Base-by-base conservation (phyloP, 1,140 invertebrate species). In the Cherax destructor region DNA sequence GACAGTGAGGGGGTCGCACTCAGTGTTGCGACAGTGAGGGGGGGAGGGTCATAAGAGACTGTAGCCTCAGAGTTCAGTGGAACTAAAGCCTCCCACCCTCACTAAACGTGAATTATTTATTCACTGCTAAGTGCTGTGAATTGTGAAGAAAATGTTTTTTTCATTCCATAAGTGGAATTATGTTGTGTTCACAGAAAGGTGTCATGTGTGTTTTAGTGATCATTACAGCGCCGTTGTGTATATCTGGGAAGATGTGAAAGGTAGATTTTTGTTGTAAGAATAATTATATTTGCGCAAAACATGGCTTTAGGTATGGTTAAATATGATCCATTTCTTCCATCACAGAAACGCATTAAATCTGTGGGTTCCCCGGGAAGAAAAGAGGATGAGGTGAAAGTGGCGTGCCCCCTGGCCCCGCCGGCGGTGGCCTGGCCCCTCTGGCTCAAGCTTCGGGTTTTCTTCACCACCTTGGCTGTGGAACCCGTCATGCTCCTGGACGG, bases 401-500 rank as follows among this genome's bases (percentile, higher is more conserved):
- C 69, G 21, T 78, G 83, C 30, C 49, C 59, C 18, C 5, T 86
- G 81, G 72, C 83, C 13, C 72, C 72, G 4, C 74, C 83, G 4
- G 77, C 83, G 56, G 3, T 86, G 21, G 76, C 72, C 21, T 87
- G 47, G 85, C 79, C 85, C 13, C 79, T 92, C 76, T 92, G 92
- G 92, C 56, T 86, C 79, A 92, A 92, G 78, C 56, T 92, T 3
- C 80, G 81, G 56, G 78, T 30, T 30, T 59, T 91, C 30, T 47
- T 88, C 21, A 69, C 83, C 41, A 21, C 13, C 24, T 56, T 92
- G 78, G 76, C 90, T 10, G 83, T 93, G 30, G 92, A 93, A 21
- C 92, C 92, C n/a, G 87, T 92, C 47, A 93, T 93, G 92, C 83
- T 93, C 9, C 83, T 91, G 41, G 92, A 93, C 69, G 92, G 92